Conservation (phyloP, 2,113 vertebrate species). For the Entosphenus tridentatus region DNA sequence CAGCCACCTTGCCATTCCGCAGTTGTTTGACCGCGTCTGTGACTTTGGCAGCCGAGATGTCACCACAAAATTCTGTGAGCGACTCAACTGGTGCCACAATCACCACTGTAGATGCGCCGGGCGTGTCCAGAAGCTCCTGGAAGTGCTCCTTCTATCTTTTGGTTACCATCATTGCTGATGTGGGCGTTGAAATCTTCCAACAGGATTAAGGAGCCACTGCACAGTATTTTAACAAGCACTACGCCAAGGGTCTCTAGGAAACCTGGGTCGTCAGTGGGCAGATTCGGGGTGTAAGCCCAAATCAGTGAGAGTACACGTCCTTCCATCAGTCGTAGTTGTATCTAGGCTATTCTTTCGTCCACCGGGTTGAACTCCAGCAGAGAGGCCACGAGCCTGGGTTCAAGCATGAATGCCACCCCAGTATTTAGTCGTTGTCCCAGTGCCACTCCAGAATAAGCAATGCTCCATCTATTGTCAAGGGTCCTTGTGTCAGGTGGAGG, state of each 20-base stretch:
- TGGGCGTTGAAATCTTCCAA: not conserved
- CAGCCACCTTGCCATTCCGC: not conserved
- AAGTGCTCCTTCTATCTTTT: not conserved
- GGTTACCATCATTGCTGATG: not conserved
- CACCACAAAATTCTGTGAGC: not conserved
- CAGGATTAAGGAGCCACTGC: not conserved
- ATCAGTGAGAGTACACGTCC: not conserved
- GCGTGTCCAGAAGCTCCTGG: no score
- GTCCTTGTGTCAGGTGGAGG: slow-evolving; percentile 9
- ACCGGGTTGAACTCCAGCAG: slow-evolving; percentile 3
- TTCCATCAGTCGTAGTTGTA: no score
- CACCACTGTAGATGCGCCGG: not conserved
- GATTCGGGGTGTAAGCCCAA: not conserved
- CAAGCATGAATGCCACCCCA: slow-evolving; percentile 8
- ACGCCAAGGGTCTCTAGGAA: not conserved
- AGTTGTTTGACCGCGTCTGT: not conserved
- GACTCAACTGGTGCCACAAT: not conserved
- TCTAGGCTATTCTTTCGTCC: not conserved
- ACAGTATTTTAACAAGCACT: not conserved
- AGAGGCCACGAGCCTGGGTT: not conserved
- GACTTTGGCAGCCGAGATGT: slow-evolving; percentile 4
- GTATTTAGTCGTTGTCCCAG: slow-evolving; percentile 3
- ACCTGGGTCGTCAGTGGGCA: not conserved
- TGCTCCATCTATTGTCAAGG: not conserved
- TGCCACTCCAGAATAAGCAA: slow-evolving; percentile 8